These are phyloP conservation scores for Procambarus virginalis DNA, from an alignment of 1,140 invertebrate genomes.

Conservation along the genomic window DNA sequence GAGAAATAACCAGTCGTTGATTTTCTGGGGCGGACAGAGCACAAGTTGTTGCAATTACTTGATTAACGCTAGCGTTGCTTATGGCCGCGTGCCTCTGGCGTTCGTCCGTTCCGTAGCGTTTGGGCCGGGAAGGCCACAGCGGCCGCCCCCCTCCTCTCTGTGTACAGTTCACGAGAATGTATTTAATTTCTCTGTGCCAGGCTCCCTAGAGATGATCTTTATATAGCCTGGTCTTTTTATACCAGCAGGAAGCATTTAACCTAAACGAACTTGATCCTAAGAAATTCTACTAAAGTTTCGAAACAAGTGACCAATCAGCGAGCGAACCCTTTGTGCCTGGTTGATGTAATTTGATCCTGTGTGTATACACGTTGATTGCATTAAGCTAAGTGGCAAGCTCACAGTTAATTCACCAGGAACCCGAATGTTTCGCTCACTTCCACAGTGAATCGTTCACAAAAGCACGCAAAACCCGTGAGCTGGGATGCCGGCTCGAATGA, in stretches of 20 bases:
- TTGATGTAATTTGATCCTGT: constrained; percentile 70
- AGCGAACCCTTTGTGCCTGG: constrained; percentile 69
- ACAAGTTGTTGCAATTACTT: constrained; percentile 69
- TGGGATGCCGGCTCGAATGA: constrained; percentile 43
- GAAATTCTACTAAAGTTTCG: constrained; percentile 65
- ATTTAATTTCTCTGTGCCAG: constrained; percentile 45
- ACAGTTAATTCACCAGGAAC: constrained; percentile 67
- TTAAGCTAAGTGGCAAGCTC: constrained; percentile 70
- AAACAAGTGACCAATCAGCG: constrained; percentile 68
- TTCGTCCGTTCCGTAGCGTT: constrained; percentile 30
- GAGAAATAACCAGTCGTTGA: constrained; percentile 65
- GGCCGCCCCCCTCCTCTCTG: neutral
- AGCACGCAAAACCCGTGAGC: constrained; percentile 27
- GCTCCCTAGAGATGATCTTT: constrained; percentile 11
- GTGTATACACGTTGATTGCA: constrained; percentile 70
- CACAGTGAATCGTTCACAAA: constrained; percentile 46
- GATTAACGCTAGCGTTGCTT: constrained; percentile 62
- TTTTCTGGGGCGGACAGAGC: constrained; percentile 60
- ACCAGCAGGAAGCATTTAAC: neutral
- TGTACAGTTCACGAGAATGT: neutral
- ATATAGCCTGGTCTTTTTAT: constrained; percentile 31
- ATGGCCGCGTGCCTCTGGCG: constrained; percentile 27
- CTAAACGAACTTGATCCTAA: constrained; percentile 57
- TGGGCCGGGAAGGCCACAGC: neutral
- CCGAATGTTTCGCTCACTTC: constrained; percentile 63